Evolutionary conservation across 2,797 vertebrate genomes (phyloP).

Genomic region (Manis pentadactyla): DNA sequence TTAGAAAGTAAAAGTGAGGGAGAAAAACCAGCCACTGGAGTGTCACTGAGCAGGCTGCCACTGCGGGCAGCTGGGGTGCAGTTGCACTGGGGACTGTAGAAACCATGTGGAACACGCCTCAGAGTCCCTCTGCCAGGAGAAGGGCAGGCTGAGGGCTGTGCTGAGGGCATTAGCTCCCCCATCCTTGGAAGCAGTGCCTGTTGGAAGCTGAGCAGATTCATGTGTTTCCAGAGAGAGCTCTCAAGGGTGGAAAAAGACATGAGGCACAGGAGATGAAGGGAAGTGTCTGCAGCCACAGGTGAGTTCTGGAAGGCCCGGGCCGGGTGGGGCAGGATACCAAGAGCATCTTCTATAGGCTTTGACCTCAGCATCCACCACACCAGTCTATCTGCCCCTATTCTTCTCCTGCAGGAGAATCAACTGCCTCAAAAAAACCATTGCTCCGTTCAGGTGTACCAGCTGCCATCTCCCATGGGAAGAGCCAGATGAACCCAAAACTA

Average conservation of each 20-base stretch:
- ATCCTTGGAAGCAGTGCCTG: background rate
- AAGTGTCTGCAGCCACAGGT: background rate
- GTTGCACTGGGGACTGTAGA: background rate
- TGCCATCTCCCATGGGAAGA: background rate
- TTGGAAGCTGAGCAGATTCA: background rate
- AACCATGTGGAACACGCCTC: background rate
- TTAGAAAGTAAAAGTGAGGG: background rate
- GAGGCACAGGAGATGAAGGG: background rate
- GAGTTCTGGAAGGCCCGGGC: rapidly evolving
- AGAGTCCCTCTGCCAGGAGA: background rate
- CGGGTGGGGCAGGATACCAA: background rate
- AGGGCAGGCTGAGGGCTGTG: background rate
- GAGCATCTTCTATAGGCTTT: background rate
- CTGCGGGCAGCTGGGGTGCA: background rate
- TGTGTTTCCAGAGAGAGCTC: background rate
- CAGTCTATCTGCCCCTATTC: background rate
- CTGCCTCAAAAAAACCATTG: background rate
- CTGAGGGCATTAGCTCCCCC: background rate
- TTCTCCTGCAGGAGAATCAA: background rate
- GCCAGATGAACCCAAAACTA: background rate
- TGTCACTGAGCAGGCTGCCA: background rate
- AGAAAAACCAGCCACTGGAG: background rate
- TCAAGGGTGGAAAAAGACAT: background rate
- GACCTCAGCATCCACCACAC: background rate
- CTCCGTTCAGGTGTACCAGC: background rate